These are phyloP conservation scores for Rhizomys pruinosus DNA, from an alignment of 2,113 vertebrate species.

Conservation along the genomic window DNA sequence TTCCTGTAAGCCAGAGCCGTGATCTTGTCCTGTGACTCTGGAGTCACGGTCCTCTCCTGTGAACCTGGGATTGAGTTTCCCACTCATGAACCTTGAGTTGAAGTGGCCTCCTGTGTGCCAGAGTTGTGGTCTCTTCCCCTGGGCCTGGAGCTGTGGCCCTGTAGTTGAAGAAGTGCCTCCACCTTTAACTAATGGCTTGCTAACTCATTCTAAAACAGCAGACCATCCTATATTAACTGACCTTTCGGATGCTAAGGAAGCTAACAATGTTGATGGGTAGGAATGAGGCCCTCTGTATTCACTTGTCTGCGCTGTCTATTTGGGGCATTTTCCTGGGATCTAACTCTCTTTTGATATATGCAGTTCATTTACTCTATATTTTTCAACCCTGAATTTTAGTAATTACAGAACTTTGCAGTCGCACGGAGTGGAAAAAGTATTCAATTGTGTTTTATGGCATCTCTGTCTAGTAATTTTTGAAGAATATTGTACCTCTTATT, in stretches of 20 bases:
- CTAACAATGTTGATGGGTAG: not conserved
- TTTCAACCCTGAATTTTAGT: conserved; percentile 76
- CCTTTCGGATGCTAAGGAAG: not conserved
- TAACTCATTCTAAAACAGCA: conserved; percentile 62
- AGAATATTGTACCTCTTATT: conserved; percentile 59
- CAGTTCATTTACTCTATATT: conserved; percentile 70
- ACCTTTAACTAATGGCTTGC: conserved; percentile 52
- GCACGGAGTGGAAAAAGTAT: not conserved
- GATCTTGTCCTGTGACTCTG: too few relatives aligned
- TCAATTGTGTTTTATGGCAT: conserved; percentile 71
- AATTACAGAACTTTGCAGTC: conserved; percentile 73
- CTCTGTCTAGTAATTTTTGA: conserved; percentile 70
- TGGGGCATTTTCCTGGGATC: conserved; percentile 34
- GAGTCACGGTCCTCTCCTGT: too few relatives aligned
- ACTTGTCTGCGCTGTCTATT: not conserved
- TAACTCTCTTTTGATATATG: conserved; percentile 60
- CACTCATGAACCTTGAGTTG: too few relatives aligned
- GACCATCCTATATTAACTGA: not conserved
- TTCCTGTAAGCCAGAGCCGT: too few relatives aligned
- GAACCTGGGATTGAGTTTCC: too few relatives aligned
- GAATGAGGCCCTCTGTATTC: not conserved
- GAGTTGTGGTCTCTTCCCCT: too few relatives aligned
- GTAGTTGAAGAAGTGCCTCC: too few relatives aligned
- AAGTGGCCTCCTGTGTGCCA: too few relatives aligned
- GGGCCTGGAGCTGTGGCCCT: too few relatives aligned